phyloP scores from a whole-genome alignment of 2,113 vertebrate species.

The Cygnus buccinator region DNA sequence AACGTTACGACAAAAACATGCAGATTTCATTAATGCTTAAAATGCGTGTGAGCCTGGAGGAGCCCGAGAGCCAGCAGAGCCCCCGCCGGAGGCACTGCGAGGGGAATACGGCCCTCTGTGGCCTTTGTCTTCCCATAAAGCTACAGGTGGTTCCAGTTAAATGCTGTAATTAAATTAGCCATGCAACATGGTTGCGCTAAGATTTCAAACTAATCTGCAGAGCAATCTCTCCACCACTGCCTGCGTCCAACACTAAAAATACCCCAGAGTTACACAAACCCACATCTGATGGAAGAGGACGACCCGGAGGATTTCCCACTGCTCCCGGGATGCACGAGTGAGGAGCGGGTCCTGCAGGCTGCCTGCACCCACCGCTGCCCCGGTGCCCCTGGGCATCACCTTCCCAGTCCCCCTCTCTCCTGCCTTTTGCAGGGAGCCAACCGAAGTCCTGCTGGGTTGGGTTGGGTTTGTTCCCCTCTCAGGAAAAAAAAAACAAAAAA shows the following conservation, averaged over 20 bases:
- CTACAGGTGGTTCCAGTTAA: conserved; percentile 57
- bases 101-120: background rate
- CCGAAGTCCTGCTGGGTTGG: background rate
- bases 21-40: background rate
- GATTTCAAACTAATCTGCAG: background rate
- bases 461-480: background rate
- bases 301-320: background rate
- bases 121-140: background rate
- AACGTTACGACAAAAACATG: background rate
- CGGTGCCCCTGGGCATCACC: background rate
- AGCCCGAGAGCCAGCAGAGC: background rate
- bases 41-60: background rate
- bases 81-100: background rate
- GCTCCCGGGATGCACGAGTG: background rate
- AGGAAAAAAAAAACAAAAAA: background rate
- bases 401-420: background rate
- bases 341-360: background rate
- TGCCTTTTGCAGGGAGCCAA: background rate
- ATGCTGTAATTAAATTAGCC: conserved; percentile 46
- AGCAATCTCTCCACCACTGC: background rate
- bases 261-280: background rate
- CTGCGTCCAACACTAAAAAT: background rate
- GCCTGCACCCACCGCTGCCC: no score
- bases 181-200: background rate
- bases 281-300: background rate